Conservation (phyloP, 53 echinoderm and acorn worm species). For the Pentamera pediparva region DNA sequence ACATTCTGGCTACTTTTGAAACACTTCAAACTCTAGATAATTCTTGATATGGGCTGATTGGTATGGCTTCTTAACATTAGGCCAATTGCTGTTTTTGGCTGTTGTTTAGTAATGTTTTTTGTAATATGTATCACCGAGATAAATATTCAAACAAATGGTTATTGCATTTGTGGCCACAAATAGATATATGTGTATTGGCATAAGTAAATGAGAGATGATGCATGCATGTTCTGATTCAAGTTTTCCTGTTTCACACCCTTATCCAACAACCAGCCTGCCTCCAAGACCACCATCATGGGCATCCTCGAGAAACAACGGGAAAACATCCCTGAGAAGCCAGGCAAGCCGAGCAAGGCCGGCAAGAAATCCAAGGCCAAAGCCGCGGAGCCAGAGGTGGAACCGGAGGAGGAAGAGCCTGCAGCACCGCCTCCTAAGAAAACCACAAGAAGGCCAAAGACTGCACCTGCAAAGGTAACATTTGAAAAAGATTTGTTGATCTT, state of each 20-base stretch:
- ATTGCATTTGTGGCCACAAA: background rate
- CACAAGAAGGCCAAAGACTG: slow-evolving; percentile 82
- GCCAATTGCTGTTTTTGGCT: too few relatives aligned
- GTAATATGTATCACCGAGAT: background rate
- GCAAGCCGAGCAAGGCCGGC: slow-evolving; percentile 53
- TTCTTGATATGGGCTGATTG: too few relatives aligned
- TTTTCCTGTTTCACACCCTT: too few relatives aligned
- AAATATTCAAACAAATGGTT: background rate
- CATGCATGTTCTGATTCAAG: too few relatives aligned
- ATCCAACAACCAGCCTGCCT: slow-evolving; percentile 79
- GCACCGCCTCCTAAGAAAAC: slow-evolving; percentile 40
- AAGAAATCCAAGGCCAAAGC: slow-evolving; percentile 49
- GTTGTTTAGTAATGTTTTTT: too few relatives aligned
- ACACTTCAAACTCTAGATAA: too few relatives aligned
- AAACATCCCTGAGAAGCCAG: slow-evolving; percentile 91
- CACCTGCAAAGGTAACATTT: slow-evolving; percentile 74
- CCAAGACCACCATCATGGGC: slow-evolving; percentile 66
- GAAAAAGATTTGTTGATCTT: background rate
- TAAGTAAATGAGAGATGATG: background rate
- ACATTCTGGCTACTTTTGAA: too few relatives aligned
- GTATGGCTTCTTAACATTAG: too few relatives aligned
- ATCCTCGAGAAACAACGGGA: slow-evolving; percentile 81
- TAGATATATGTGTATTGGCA: background rate
- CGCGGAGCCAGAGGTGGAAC: slow-evolving; percentile 32
- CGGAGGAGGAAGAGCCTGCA: slow-evolving; percentile 22